Base-by-base conservation (phyloP, 2,113 vertebrate species). In the Callospermophilus lateralis region DNA sequence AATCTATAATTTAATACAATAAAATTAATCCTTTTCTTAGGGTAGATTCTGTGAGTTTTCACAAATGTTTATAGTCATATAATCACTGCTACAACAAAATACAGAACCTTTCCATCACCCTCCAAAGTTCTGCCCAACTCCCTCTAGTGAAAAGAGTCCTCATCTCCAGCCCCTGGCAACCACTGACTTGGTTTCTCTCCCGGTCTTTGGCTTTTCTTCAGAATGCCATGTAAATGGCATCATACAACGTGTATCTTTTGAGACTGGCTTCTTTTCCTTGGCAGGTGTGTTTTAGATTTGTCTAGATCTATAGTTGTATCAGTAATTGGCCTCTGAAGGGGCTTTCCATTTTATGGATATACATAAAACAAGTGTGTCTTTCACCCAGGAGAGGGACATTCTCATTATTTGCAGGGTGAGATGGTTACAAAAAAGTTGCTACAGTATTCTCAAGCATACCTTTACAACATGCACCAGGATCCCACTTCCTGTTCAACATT, bases 1-100 rank as follows among this genome's bases (percentile, higher is more conserved):
- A 90, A 68, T 11, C 28, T 94, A 30, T 55, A 90, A 90, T 68
- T 81, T 79, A 90, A 67, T 73, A 26, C 28, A 89, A 5, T 83
- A 83, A 89, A 85, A 81, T 20, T 84, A 79, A 53, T n/a, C 12
- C 11, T 84, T 88, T 53, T 70, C 42, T 53, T 34, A 85, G 32
- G 84, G 3, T 37, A 20, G 34, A 79, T n/a, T 12, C 65, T 83
- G 12, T 92, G 61, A 92, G 13, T 74, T 84, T 74, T 88, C 53
- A 87, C 48, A 55, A 37, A 39, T 83, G 22, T 37, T 32, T 61
- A 34, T 30, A 55, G 45, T 88, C 70, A 61, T 63, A 34, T 22
- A 94, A 67, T 42, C 61, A 78, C 12, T 77, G 17, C 42, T 30
- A 73, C 7, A 73, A 17, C 70, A 74, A 93, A 90, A 79, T 68